phyloP scores from a whole-genome alignment of 2,113 vertebrate genomes.

The Chauna torquata region DNA sequence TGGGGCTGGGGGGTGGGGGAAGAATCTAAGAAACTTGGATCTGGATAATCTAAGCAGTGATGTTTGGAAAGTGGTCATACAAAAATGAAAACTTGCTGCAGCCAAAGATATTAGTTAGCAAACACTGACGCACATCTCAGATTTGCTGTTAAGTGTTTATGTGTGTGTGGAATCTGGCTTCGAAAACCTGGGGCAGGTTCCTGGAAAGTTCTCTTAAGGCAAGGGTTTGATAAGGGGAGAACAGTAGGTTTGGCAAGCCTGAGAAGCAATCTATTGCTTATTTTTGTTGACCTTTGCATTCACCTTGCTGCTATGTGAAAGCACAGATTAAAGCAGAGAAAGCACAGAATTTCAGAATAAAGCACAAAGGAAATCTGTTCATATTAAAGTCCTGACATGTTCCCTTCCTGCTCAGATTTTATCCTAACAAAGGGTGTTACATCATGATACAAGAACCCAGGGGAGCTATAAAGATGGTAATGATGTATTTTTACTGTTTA shows the following conservation, averaged over 20 bases:
- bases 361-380: not conserved
- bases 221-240: not conserved
- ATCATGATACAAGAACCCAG: not conserved
- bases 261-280: not conserved
- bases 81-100: not conserved
- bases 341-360: not conserved
- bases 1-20: no score
- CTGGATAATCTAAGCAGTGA: not conserved
- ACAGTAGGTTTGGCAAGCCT: not conserved
- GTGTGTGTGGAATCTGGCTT: not conserved
- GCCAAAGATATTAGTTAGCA: not conserved
- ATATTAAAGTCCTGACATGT: not conserved
- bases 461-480: not conserved
- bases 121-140: not conserved
- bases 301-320: not conserved
- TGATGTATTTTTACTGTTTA: not conserved
- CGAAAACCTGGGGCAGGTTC: not conserved
- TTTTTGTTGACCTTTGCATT: conserved; percentile 14
- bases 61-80: not conserved
- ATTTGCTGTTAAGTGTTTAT: not conserved
- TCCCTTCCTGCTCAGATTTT: conserved; percentile 26
- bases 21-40: not conserved
- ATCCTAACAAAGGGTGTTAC: not conserved
- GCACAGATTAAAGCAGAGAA: not conserved
- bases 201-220: not conserved